These are phyloP conservation scores for Scolopax rusticola DNA, from an alignment of 2,797 vertebrate genomes.

Conservation along the genomic window DNA sequence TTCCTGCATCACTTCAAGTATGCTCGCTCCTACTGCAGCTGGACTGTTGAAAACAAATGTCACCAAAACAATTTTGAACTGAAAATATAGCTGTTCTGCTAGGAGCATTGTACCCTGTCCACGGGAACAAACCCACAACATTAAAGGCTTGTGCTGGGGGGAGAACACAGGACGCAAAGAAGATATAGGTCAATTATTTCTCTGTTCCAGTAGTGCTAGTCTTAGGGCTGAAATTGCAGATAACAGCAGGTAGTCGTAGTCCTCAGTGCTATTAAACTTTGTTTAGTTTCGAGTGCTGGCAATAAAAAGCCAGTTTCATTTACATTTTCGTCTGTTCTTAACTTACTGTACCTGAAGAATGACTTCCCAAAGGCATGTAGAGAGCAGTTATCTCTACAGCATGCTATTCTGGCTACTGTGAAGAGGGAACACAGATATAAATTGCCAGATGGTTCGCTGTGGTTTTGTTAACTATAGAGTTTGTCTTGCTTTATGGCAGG, in stretches of 20 bases:
- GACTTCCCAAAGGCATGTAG: constrained; percentile 1
- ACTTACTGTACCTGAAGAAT: constrained; percentile 12
- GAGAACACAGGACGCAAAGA: neutral
- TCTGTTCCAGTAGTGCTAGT: neutral
- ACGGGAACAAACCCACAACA: neutral
- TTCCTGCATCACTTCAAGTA: neutral
- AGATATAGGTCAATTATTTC: constrained; percentile 13
- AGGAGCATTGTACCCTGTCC: neutral
- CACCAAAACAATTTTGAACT: neutral
- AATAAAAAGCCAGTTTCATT: constrained; percentile 36
- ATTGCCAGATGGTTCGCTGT: constrained; percentile 30
- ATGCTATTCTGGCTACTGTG: constrained; percentile 31
- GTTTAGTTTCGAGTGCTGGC: constrained; percentile 13
- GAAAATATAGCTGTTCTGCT: neutral
- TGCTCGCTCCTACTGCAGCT: neutral
- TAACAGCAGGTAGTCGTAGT: neutral
- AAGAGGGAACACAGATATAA: constrained; percentile 43
- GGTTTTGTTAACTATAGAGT: constrained; percentile 53
- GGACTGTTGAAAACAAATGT: neutral
- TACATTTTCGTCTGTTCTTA: constrained; percentile 21
- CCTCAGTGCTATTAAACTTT: constrained; percentile 7
- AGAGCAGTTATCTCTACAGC: constrained; percentile 23
- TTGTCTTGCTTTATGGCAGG: constrained; percentile 15
- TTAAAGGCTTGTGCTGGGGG: neutral
- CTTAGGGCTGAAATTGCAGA: neutral